These are phyloP conservation scores for Sebastes trivittatus DNA, from an alignment of 2,797 vertebrate species.

Conservation along the genomic window DNA sequence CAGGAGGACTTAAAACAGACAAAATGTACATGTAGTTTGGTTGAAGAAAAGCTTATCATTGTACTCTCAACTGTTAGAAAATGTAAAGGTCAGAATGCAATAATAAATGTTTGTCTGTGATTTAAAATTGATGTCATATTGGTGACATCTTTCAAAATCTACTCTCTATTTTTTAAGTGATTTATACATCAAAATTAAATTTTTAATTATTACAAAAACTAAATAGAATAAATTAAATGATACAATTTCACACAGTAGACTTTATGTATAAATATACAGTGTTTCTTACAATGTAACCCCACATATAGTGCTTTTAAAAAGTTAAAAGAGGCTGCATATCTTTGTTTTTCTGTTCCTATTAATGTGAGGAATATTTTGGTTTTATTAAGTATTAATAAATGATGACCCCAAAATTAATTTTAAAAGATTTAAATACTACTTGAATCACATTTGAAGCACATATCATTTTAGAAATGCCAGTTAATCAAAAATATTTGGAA, in stretches of 20 bases:
- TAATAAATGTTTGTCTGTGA: neutral
- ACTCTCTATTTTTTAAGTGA: neutral
- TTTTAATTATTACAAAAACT: neutral
- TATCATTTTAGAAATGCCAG: neutral
- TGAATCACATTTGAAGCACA: neutral
- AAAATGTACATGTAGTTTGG: slow-evolving; percentile 19
- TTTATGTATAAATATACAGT: neutral
- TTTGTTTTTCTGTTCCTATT: slow-evolving; percentile 1
- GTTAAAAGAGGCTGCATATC: neutral
- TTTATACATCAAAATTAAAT: neutral
- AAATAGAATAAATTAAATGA: neutral
- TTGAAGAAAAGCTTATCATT: neutral
- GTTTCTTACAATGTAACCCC: neutral
- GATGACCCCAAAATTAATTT: slow-evolving; percentile 23
- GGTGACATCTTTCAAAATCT: neutral
- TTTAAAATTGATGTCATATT: neutral
- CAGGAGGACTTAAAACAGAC: slow-evolving; percentile 21
- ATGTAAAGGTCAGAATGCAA: neutral
- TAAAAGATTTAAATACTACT: slow-evolving; percentile 1
- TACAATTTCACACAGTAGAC: neutral
- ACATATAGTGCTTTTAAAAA: neutral
- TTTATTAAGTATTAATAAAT: slow-evolving; percentile 35
- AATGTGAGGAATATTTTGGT: neutral
- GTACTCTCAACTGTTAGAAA: neutral
- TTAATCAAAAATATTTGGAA: neutral